phyloP scores from a whole-genome alignment of 2,113 vertebrate genomes.

The Mixornis gularis region DNA sequence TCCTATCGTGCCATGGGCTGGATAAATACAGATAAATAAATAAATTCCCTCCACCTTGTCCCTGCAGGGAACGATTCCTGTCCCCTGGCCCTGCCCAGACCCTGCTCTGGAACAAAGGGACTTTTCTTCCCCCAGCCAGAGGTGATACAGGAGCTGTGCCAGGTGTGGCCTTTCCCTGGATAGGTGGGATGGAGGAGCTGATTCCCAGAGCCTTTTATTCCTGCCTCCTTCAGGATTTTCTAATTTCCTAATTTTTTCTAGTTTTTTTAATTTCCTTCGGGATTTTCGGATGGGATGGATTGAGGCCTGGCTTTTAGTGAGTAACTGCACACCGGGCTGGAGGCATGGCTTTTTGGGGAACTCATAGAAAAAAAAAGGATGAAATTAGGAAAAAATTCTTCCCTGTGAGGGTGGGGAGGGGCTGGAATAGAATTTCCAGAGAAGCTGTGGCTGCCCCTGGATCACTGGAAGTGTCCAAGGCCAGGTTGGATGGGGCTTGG shows the following conservation, averaged over 20 bases:
- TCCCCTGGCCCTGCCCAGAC: not conserved
- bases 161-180: not conserved
- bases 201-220: not conserved
- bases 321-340: rapidly evolving
- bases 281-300: rapidly evolving
- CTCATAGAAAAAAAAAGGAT: not conserved
- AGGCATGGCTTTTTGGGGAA: not conserved
- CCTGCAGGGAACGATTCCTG: not conserved
- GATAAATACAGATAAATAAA: not conserved
- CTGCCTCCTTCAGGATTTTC: not conserved
- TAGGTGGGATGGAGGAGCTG: not conserved
- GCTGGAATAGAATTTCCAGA: not conserved
- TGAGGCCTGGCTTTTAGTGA: not conserved
- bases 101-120: not conserved
- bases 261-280: not conserved
- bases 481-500: rapidly evolving
- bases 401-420: not conserved
- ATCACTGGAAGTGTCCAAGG: rapidly evolving
- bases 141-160: slow-evolving; percentile 9
- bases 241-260: no score
- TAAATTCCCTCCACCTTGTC: not conserved
- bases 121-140: not conserved
- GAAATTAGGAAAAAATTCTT: not conserved
- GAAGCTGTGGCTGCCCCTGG: not conserved
- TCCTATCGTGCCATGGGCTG: not conserved